phyloP scores from a whole-genome alignment of 2,797 vertebrate genomes.

The Channa striata region DNA sequence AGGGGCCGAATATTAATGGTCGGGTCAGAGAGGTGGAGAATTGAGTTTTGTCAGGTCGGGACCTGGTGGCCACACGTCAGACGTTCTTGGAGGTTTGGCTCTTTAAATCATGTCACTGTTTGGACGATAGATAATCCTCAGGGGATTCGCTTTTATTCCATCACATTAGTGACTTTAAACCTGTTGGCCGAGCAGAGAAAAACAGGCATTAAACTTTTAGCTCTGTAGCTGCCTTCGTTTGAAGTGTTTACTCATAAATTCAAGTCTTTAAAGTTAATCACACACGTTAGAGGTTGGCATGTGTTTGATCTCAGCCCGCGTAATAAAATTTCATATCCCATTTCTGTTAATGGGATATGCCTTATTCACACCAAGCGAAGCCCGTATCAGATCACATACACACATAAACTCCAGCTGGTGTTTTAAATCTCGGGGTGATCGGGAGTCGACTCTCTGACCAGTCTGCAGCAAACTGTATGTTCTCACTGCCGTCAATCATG shows the following conservation, averaged over 20 bases:
- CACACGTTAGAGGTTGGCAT: slow-evolving; percentile 23
- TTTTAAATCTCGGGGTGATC: too few species aligned
- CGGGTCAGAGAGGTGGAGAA: slow-evolving; percentile 36
- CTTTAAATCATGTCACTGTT: slow-evolving; percentile 10
- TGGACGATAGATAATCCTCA: slow-evolving; percentile 12
- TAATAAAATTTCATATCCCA: slow-evolving; percentile 28
- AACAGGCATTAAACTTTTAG: background rate
- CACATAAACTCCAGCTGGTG: background rate
- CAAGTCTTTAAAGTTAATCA: slow-evolving; percentile 25
- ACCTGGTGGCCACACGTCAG: slow-evolving; percentile 22
- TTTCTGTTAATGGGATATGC: slow-evolving; percentile 12
- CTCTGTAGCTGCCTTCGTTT: background rate
- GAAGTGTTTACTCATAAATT: slow-evolving; percentile 19
- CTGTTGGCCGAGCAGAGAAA: background rate
- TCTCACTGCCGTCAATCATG: too few species aligned
- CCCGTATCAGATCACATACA: slow-evolving; percentile 1
- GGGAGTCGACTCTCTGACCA: too few species aligned
- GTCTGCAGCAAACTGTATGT: too few species aligned
- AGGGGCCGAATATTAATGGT: slow-evolving; percentile 52
- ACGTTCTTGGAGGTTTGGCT: slow-evolving; percentile 13
- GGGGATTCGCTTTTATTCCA: slow-evolving; percentile 1
- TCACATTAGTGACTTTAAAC: slow-evolving; percentile 11
- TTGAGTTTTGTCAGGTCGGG: slow-evolving; percentile 35
- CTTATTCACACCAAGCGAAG: slow-evolving; percentile 9
- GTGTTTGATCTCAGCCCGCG: slow-evolving; percentile 35